Conservation (phyloP, 1,140 invertebrate species). For the Nebria ingens region DNA sequence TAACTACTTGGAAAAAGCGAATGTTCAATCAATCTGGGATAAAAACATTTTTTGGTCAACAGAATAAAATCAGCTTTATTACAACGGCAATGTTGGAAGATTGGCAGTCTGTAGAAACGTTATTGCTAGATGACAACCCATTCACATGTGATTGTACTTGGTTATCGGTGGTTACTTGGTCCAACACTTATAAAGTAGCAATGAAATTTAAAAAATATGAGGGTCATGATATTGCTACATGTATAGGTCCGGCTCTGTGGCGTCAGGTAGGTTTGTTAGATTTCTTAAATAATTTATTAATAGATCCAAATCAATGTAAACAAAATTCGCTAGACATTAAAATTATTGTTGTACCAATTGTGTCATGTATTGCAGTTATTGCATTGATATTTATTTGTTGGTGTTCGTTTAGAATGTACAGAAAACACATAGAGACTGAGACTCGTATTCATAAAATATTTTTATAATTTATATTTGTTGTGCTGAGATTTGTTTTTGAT, state of each 20-base stretch:
- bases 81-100: conserved; percentile 44
- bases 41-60: conserved; percentile 31
- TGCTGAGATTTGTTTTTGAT: too few relatives aligned
- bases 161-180: not conserved
- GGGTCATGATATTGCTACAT: not conserved
- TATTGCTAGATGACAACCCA: conserved; percentile 41
- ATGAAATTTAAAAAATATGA: too few relatives aligned
- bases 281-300: not conserved
- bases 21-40: conserved; percentile 34
- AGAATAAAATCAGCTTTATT: conserved; percentile 44
- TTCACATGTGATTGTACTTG: conserved; percentile 41
- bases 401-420: too few relatives aligned
- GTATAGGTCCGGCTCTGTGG: not conserved
- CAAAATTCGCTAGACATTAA: not conserved
- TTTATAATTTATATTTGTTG: too few relatives aligned
- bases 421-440: too few relatives aligned
- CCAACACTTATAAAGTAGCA: not conserved
- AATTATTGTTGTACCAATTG: too few relatives aligned
- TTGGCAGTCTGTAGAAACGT: conserved; percentile 34
- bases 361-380: too few relatives aligned
- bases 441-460: too few relatives aligned
- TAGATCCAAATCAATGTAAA: not conserved
- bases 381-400: too few relatives aligned
- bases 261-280: not conserved
- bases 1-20: conserved; percentile 38